Base-by-base conservation (phyloP, 2,113 vertebrate genomes). In the Hipposideros armiger region DNA sequence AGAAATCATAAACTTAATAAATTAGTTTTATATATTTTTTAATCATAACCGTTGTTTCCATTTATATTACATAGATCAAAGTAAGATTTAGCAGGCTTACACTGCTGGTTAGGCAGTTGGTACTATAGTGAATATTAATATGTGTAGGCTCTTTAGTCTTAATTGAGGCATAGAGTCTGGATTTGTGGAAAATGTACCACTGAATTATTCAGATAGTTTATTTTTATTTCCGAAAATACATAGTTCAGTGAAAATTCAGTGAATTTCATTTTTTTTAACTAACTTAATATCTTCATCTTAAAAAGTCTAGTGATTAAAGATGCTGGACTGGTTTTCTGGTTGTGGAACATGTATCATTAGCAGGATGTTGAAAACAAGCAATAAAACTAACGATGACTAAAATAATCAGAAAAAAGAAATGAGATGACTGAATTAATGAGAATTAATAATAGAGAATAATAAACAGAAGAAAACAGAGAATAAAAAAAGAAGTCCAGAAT, bases 131-230 rank as follows among this genome's bases (percentile, higher is more conserved):
- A 24, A 70, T 81, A 81, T 24, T 90, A 87, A 47, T 78, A 15
- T 60, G 16, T 32, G 19, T 85, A 11, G 5, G 3, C 67, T 47
- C 16, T 74, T 82, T 54, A 20, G 45, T 54, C 84, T 95, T 78
- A 78, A 78, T 56, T 86, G 56, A 86, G 40, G 28, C 47, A 56
- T 13, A 40, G 26, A 56, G 3, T 52, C 15, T 80, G 66, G 11
- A 0, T 50, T 40, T 83, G 70, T 70, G 42, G n/a, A 88, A 95
- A 92, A 92, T 92, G 6, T 54, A 70, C 62, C 28, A 83, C 62
- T 90, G 32, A 93, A 81, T 81, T 80, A 96, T 80, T 90, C 47
- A 93, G 10, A 19, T 54, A 32, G 60, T 72, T 87, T 95, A 73
- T 76, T 83, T 95, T 64, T 77, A 85, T 30, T 60, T 88, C 45